A percentile compares a stretch with the other conserved stretches of the same genome.
Evolutionary conservation across 1,140 invertebrate species (phyloP).

Genomic region (Neelides sp.): DNA sequence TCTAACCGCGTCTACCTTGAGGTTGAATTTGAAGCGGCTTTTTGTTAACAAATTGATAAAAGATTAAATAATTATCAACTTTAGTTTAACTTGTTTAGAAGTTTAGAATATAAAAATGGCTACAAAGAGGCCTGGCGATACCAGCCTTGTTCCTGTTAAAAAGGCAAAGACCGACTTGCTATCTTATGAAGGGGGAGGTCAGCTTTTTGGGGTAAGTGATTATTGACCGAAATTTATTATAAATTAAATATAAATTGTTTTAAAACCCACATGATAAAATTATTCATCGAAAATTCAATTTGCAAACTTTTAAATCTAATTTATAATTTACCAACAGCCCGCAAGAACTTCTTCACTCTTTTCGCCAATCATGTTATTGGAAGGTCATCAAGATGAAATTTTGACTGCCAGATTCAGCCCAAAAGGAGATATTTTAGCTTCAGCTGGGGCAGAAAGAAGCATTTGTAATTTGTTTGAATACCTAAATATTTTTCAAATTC

Average conservation of each 20-base stretch:
- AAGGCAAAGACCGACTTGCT: constrained; percentile 21
- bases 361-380: constrained; percentile 90
- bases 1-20: too few relatives aligned
- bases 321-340: constrained; percentile 34
- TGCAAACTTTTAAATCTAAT: too few relatives aligned
- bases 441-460: constrained; percentile 89
- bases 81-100: too few relatives aligned
- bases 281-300: too few relatives aligned
- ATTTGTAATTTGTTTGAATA: constrained; percentile 62
- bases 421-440: constrained; percentile 84
- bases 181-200: constrained; percentile 10
- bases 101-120: background rate
- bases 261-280: too few relatives aligned
- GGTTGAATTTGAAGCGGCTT: too few relatives aligned
- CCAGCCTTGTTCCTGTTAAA: constrained; percentile 27
- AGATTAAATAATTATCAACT: too few relatives aligned
- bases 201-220: too few relatives aligned
- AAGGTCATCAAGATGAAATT: constrained; percentile 94
- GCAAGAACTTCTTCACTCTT: constrained; percentile 74
- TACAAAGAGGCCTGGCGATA: constrained; percentile 17
- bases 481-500: constrained; percentile 4
- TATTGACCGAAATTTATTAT: too few relatives aligned
- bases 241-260: too few relatives aligned
- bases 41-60: too few relatives aligned
- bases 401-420: constrained; percentile 89